Conservation (phyloP, 2,888 invertebrate species). For the Mechanitis mazaeus region DNA sequence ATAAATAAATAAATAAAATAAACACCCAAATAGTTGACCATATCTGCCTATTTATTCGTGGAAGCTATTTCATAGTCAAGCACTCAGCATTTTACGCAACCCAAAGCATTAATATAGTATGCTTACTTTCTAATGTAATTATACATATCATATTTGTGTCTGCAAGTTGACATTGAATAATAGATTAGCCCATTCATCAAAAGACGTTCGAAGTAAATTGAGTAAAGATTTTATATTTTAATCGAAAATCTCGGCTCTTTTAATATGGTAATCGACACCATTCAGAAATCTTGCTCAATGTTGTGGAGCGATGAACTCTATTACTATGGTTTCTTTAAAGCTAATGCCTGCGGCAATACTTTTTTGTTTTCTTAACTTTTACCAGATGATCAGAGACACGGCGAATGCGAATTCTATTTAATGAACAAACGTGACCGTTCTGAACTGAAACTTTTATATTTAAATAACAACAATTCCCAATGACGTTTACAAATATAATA, state of each 20-base stretch:
- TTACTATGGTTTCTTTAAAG: slow-evolving; percentile 31
- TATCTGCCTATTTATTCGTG: too few relatives aligned
- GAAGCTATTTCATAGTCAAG: background rate
- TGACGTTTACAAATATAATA: too few relatives aligned
- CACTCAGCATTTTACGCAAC: slow-evolving; percentile 3
- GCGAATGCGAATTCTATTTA: background rate
- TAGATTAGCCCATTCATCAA: slow-evolving; percentile 30
- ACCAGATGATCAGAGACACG: slow-evolving; percentile 9
- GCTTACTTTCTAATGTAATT: slow-evolving; percentile 42
- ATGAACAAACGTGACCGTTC: too few relatives aligned
- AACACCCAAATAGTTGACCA: background rate
- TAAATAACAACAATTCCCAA: too few relatives aligned
- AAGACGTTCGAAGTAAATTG: slow-evolving; percentile 28
- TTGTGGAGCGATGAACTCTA: slow-evolving; percentile 30
- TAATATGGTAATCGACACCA: slow-evolving; percentile 31
- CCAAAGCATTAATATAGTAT: slow-evolving; percentile 37
- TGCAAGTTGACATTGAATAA: slow-evolving; percentile 38
- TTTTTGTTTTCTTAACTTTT: slow-evolving; percentile 14
- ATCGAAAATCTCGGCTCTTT: slow-evolving; percentile 27
- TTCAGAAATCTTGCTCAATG: slow-evolving; percentile 27
- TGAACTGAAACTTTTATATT: too few relatives aligned
- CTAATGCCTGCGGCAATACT: slow-evolving; percentile 21
- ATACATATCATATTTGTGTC: slow-evolving; percentile 37
- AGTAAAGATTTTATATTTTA: slow-evolving; percentile 31
- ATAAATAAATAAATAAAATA: too few relatives aligned